These are phyloP conservation scores for Xestia xanthographa DNA, from an alignment of 2,888 invertebrate species.

Conservation along the genomic window DNA sequence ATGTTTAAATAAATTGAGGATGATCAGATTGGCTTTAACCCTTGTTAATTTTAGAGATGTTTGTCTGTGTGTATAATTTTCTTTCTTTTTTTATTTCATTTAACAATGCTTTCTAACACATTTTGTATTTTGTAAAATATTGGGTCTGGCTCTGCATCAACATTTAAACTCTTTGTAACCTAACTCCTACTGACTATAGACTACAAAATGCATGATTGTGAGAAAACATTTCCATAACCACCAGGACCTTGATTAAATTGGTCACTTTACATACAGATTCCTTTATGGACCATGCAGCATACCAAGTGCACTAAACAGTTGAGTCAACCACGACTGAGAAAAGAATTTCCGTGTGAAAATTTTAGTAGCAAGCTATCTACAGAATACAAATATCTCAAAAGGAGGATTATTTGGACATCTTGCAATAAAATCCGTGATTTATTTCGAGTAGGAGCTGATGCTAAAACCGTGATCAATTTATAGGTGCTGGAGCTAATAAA, in stretches of 20 bases:
- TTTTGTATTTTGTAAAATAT: neutral
- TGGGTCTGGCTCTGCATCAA: neutral
- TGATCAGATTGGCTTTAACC: neutral
- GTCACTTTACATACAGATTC: slow-evolving; percentile 42
- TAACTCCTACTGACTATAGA: neutral
- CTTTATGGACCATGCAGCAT: slow-evolving; percentile 29
- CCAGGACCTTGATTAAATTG: slow-evolving; percentile 9
- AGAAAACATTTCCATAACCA: slow-evolving; percentile 22
- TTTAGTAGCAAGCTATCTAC: slow-evolving; percentile 31
- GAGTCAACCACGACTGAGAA: slow-evolving; percentile 31
- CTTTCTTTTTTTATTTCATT: neutral
- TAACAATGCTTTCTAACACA: neutral
- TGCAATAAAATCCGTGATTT: slow-evolving; percentile 53
- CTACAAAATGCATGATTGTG: neutral
- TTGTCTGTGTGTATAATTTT: neutral
- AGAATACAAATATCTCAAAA: slow-evolving; percentile 50
- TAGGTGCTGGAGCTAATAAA: slow-evolving; percentile 29
- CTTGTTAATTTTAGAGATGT: neutral
- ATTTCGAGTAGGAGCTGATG: slow-evolving; percentile 23
- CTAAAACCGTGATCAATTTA: slow-evolving; percentile 47
- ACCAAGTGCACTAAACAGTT: slow-evolving; percentile 37
- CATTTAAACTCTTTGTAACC: neutral
- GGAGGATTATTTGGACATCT: slow-evolving; percentile 15
- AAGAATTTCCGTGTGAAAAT: slow-evolving; percentile 49
- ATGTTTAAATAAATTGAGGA: neutral